Evolutionary conservation across 2,113 vertebrate species (phyloP), one percentile per base, ranked within the genome.

Genomic region (Daphoenositta chrysoptera): DNA sequence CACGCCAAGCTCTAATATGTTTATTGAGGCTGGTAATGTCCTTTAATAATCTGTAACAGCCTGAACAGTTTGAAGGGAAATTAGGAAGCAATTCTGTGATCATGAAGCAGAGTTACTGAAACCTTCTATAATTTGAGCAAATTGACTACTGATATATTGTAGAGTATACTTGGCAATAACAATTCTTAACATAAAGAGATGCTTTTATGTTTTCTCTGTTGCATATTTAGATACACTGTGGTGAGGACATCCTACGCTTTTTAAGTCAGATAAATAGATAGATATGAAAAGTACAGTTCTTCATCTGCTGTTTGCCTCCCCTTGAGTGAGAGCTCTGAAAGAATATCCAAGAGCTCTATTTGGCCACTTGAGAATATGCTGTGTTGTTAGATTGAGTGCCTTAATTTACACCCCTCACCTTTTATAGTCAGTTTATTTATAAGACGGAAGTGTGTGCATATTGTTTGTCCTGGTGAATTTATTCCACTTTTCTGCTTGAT

Each of bases 401-500:
- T 86, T 92, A 94, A 76, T 96, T 76, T 66, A 63, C 58, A 69
- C 80, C 89, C 26, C 69, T 93, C 92, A 81, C 80, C 70, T 90
- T 61, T 82, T 89, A 65, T 24, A 89, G 23, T 47, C 30, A 8
- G 66, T 92, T 87, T 96, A 72, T 96, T 92, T 91, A 21, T 66
- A 68, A 91, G 72, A 89, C 61, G 51, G 35, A 95, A 90, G 40
- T 53, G 13, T 24, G 30, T 28, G 23, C 58, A 4, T 94, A 95
- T 90, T 50, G 77, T 83, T 45, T 91, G 57, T 96, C 93, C 88
- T 79, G 47, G 78, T 87, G 66, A 91, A 88, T 97, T 96, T 76
- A 65, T 88, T 78, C 73, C 69, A 44, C 92, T 94, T 94, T 94
- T 87, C 75, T 89, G 23, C 40, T 53, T 88, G 89, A 78, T 94